Conservation (phyloP, 92 coral and sea anemone genomes). For the Virgularia gustaviana region DNA sequence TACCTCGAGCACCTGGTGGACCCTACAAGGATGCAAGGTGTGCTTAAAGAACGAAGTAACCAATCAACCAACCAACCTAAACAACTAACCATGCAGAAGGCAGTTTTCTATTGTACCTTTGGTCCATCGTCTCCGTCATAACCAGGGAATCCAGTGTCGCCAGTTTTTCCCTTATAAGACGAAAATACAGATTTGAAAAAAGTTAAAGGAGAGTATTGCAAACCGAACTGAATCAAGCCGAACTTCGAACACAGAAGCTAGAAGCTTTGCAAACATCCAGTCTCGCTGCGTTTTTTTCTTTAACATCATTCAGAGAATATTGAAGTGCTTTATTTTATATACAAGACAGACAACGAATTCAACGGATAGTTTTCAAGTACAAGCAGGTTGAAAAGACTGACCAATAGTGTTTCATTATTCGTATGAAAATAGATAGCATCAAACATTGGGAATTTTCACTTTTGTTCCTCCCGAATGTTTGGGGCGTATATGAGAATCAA, state of each 20-base stretch:
- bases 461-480: too few relatives aligned
- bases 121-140: slow-evolving; percentile 1
- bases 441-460: too few relatives aligned
- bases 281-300: too few relatives aligned
- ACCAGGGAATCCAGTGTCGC: slow-evolving; percentile 5
- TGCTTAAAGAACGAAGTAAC: not conserved
- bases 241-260: too few relatives aligned
- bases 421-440: too few relatives aligned
- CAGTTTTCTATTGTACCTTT: slow-evolving; percentile 9
- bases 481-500: too few relatives aligned
- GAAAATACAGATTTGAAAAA: not conserved
- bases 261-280: too few relatives aligned
- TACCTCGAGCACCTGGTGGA: not conserved
- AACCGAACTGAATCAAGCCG: too few relatives aligned
- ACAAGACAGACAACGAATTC: too few relatives aligned
- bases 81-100: not conserved
- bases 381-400: too few relatives aligned
- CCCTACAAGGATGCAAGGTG: not conserved
- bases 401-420: too few relatives aligned
- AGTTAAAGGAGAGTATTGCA: not conserved
- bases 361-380: too few relatives aligned
- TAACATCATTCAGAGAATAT: not conserved
- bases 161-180: not conserved
- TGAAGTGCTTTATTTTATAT: not conserved
- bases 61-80: not conserved